A percentile compares a stretch with the other conserved stretches of the same genome.
Evolutionary conservation across 2,113 vertebrate species (phyloP).

Genomic region (Pelecanoides urinatrix): DNA sequence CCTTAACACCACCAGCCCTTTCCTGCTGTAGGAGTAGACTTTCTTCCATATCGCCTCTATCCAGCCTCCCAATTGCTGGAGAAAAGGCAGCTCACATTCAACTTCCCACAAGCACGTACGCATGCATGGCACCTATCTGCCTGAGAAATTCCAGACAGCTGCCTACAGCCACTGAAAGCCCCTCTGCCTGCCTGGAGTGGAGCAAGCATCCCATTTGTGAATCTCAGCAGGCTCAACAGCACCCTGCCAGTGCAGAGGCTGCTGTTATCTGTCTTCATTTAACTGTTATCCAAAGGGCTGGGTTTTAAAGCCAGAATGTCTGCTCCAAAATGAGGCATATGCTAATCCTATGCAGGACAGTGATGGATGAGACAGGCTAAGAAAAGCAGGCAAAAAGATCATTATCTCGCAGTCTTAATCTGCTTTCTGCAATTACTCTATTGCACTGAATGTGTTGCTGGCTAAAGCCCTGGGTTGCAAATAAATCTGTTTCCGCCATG

Average conservation of each 20-base stretch:
- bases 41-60: not conserved
- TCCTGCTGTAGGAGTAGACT: not conserved
- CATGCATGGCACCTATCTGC: not conserved
- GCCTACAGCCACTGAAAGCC: not conserved
- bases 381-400: conserved; percentile 5
- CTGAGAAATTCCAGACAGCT: not conserved
- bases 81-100: not conserved
- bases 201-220: not conserved
- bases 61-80: not conserved
- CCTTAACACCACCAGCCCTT: not conserved
- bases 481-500: not conserved
- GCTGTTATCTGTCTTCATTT: conserved; percentile 5
- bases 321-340: not conserved
- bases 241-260: not conserved
- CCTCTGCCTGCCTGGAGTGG: not conserved
- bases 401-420: not conserved
- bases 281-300: not conserved
- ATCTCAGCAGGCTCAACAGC: not conserved
- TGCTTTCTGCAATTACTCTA: not conserved
- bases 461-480: not conserved
- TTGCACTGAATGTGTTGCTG: not conserved
- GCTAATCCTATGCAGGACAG: not conserved
- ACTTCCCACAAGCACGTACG: fast-evolving
- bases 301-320: not conserved
- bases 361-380: conserved; percentile 4